Base-by-base conservation (phyloP, 2,888 invertebrate species). In the Oxytorus armatus region DNA sequence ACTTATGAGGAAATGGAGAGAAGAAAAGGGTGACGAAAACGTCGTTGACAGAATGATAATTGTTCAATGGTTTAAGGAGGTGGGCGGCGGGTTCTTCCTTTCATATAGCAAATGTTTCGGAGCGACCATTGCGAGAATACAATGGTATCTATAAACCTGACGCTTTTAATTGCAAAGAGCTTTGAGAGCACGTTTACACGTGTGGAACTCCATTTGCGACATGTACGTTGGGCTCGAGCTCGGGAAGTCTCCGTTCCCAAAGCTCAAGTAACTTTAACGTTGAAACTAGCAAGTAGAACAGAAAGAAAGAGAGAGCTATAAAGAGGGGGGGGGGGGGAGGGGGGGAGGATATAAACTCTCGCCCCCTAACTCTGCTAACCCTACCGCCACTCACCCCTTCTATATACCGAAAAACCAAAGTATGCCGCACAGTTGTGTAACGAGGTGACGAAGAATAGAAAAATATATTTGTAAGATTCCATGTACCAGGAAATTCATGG, bases 161-260 rank as follows among this genome's bases (percentile, higher is more conserved):
- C 47, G 55, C 55, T 79, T 74, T 74, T 74, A 74, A 74, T 79
- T 63, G 66, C 63, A 74, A 53, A 63, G 59, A 74, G 55, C 74
- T 69, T 79, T 55, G 55, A 69, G 55, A 69, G 74, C 63, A 79
- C 74, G 73, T 53, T 39, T 59, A 59, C 59, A 73, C 61, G 69
- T 68, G 78, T 39, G 42, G 42, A 79, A 73, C 78, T 74, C 63
- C 78, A 69, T 69, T 69, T 57, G 63, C 63, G 49, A 78, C 78
- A 47, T 63, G 73, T 68, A 77, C 73, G 53, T 73, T 55, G 2
- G 10, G 42, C 39, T 18, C 42, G 42, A 44, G 29, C 57, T 47
- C 61, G 42, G 53, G 39, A 69, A 69, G 47, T 63, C 63, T 29
- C 29, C n/a, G 16, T 63, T 53, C 44, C 59, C 42, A 61, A 51